Percentiles rank a stretch among this genome's conserved stretches.
phyloP scores from a whole-genome alignment of 2,113 vertebrate species.

The Bujurquina vittata region DNA sequence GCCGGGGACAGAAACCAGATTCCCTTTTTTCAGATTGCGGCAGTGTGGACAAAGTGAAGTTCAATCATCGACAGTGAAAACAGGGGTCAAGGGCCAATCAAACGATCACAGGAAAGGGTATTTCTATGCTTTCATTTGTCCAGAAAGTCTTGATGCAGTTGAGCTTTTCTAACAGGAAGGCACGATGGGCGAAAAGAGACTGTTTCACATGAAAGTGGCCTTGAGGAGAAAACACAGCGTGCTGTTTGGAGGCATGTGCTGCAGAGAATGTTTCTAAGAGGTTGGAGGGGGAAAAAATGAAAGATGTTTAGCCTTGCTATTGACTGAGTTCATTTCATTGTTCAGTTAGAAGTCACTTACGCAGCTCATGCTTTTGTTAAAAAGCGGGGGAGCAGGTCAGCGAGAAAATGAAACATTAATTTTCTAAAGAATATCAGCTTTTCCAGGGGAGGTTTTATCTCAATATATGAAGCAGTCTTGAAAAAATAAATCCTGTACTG shows the following conservation, averaged over 20 bases:
- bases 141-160: conserved; percentile 10
- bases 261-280: not conserved
- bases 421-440: not conserved
- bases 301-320: conserved; percentile 39
- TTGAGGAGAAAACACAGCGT: conserved; percentile 29
- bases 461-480: conserved; percentile 14
- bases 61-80: conserved; percentile 37
- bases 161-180: conserved; percentile 4
- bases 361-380: conserved; percentile 7
- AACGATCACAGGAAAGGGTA: not conserved
- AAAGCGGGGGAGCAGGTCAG: not conserved
- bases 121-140: conserved; percentile 17
- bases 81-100: conserved; percentile 47
- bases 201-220: conserved; percentile 13
- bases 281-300: not conserved
- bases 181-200: not conserved
- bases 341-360: conserved; percentile 24
- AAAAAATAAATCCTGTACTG: conserved; percentile 8
- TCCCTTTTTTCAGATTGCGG: conserved; percentile 8
- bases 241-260: not conserved
- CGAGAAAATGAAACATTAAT: not conserved
- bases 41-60: conserved; percentile 14
- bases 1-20: conserved; percentile 8
- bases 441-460: conserved; percentile 8
- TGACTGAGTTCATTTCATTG: conserved; percentile 23